phyloP scores from a whole-genome alignment of 2,113 vertebrate species.

The Myiopsitta monachus region DNA sequence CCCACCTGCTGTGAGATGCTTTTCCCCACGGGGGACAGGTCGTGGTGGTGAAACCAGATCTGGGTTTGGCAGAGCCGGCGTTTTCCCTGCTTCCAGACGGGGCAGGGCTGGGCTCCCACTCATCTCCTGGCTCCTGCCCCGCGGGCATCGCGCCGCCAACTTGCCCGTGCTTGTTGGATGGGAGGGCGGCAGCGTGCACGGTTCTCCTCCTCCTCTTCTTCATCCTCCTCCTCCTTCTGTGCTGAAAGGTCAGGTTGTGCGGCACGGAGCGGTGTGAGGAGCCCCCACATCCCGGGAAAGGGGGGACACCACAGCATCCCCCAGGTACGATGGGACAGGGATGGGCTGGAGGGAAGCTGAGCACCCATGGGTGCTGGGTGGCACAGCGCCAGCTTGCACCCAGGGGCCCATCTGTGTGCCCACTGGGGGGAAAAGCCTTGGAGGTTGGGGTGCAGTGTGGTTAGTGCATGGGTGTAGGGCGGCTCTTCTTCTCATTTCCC shows the following conservation, averaged over 20 bases:
- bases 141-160: neutral
- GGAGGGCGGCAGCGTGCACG: neutral
- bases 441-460: neutral
- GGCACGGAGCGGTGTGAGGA: neutral
- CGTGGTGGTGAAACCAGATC: neutral
- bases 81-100: neutral
- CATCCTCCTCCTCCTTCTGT: neutral
- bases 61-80: neutral
- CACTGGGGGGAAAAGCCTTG: fast-evolving
- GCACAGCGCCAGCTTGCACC: neutral
- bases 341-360: neutral
- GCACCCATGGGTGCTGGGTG: neutral
- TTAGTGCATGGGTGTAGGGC: fast-evolving
- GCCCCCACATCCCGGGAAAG: neutral
- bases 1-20: neutral
- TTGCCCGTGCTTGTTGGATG: neutral
- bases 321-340: neutral
- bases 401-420: neutral
- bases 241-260: neutral
- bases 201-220: neutral
- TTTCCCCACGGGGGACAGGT: neutral
- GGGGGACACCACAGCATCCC: neutral
- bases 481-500: neutral
- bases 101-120: slow-evolving; percentile 48
- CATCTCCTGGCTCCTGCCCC: slow-evolving; percentile 34